These are phyloP conservation scores for Tyria jacobaeae DNA, from an alignment of 2,888 invertebrate species.

Conservation along the genomic window DNA sequence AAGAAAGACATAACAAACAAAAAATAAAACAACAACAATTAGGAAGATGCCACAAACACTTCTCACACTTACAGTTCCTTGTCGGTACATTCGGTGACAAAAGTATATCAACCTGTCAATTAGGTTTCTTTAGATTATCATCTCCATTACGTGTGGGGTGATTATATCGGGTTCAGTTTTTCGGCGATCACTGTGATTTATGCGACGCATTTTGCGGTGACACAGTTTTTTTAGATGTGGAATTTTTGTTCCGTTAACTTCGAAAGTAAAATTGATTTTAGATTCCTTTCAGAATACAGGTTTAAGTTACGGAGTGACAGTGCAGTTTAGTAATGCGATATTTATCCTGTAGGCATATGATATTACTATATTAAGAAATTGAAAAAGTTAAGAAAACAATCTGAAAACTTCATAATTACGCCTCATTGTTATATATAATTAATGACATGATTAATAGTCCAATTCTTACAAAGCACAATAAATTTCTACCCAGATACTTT, in stretches of 20 bases:
- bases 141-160: conserved; percentile 63
- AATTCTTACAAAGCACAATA: too few relatives aligned
- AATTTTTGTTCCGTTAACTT: background rate
- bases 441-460: too few relatives aligned
- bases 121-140: conserved; percentile 69
- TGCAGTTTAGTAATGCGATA: too few relatives aligned
- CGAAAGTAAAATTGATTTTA: background rate
- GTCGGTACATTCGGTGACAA: conserved; percentile 52
- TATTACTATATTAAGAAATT: too few relatives aligned
- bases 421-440: too few relatives aligned
- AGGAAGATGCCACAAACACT: conserved; percentile 28
- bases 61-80: conserved; percentile 23
- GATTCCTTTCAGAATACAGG: background rate
- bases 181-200: conserved; percentile 57
- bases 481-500: too few relatives aligned
- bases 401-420: too few relatives aligned
- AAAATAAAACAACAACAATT: conserved; percentile 22
- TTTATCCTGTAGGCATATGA: too few relatives aligned
- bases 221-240: background rate
- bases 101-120: conserved; percentile 76
- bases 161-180: conserved; percentile 58
- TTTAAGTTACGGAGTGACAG: too few relatives aligned
- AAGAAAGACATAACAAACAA: conserved; percentile 20
- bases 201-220: conserved; percentile 11
- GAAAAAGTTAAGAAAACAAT: too few relatives aligned